Base-by-base conservation (phyloP, 2,888 invertebrate species). In the Cantharis nigra region DNA sequence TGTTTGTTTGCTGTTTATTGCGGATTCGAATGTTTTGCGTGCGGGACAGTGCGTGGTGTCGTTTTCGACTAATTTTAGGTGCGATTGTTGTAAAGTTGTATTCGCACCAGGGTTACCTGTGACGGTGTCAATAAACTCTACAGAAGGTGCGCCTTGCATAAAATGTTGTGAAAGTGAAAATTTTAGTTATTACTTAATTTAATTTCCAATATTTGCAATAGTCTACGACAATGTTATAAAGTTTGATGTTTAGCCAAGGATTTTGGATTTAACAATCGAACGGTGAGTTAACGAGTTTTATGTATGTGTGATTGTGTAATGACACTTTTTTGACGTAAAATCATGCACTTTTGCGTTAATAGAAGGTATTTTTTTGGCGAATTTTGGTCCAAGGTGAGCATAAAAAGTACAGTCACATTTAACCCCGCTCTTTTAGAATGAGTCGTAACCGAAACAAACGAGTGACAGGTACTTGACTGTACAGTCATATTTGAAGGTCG, bases 401-500 rank as follows among this genome's bases (percentile, higher is more conserved):
- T 84, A 79, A 81, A 81, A 80, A 81, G 84, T 84, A 86, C 86
- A 86, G 85, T 85, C 86, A 81, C 81, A 83, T 80, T 82, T 80
- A 71, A 73, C 78, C 74, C 78, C 80, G 74, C 77, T 74, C 79
- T 76, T 78, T 78, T 75, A 80, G 67, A 82, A 79, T 72, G 75
- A 67, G 20, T 67, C 20, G 65, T n/a, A 23, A 26, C 63, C 26
- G 78, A 72, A 76, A 75, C 78, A 78, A 79, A 78, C 81, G 78
- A 84, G 85, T 87, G 87, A 88, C 88, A 88, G 87, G 87, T 88
- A 87, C 85, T 81, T 80, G 82, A 82, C 84, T 87, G 87, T 87
- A 87, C 87, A 87, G 87, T 83, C 84, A 86, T 86, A 85, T 86
- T 87, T 88, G 89, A 89, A 89, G 89, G 89, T 89, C 90, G 91